Base-by-base conservation (phyloP, 2,888 invertebrate genomes). In the Ornithoptera priamus region DNA sequence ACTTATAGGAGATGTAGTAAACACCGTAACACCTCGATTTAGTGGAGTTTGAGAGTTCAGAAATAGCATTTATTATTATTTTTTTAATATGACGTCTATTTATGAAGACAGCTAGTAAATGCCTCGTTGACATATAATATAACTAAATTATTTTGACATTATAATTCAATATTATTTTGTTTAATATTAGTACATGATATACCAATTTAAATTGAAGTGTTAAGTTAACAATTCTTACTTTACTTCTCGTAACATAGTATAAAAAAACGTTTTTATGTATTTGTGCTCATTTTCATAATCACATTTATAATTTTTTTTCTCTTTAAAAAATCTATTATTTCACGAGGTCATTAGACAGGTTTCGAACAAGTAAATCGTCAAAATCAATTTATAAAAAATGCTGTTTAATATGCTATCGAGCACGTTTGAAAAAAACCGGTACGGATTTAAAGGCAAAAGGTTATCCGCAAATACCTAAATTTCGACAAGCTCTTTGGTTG, bases 381-480 rank as follows among this genome's bases (percentile, higher is more conserved):
- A 77, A 82, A 84, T 80, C 76, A 80, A 81, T 82, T 61, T 83
- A 82, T 78, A 81, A 80, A 79, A 79, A 86, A 85, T 84, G 84
- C 87, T 36, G 42, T 36, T 59, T 89, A 87, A 86, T 86, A 86
- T 86, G 82, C 81, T 77, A 78, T 78, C 80, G 77, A 77, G 78
- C 81, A 80, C 78, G 78, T 80, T 80, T 78, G 79, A 77, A 79
- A 77, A 76, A 78, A 86, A 90, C 89, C 88, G 89, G 89, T 87
- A 89, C 80, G 74, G 78, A 76, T 76, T 78, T 80, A 83, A 84
- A 85, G 83, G 85, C 83, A 86, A 88, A 88, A 88, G 87, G 86
- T 88, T 89, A 85, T 79, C 80, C 81, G 81, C 81, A 84, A 75
- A 76, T 75, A 77, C 80, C 79, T 82, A 83, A 83, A 83, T 81